Base-by-base conservation (phyloP, 2,113 vertebrate genomes). In the Nothoprocta pentlandii region DNA sequence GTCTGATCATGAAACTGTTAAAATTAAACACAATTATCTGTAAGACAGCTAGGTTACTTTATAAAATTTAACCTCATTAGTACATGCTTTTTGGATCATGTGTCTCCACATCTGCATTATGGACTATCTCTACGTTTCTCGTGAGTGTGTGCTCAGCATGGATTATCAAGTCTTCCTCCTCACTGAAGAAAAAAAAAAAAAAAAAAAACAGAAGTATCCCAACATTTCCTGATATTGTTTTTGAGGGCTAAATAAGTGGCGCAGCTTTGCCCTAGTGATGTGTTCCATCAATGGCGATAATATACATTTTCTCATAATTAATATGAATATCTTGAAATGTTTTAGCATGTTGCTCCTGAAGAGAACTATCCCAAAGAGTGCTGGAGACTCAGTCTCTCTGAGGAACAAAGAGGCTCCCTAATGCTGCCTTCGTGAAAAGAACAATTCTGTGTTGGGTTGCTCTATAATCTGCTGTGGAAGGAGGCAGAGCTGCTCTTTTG, bases 1-100 rank as follows among this genome's bases (percentile, higher is more conserved):
- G 71, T 83, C 87, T 95, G 95, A 91, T 94, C 87, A 67, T 85
- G 89, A 94, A 95, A 92, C 54, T 92, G 92, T 96, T 95, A 94
- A 96, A 97, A 96, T 93, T 94, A 94, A 94, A 91, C 78, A 93
- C 80, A 94, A 94, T 94, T 95, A 93, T 91, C 89, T 87, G 75
- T 69, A 80, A 82, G 78, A 85, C 75, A 92, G 69, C 74, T 91
- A 28, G 64, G 87, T 89, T 95, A 87, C 68, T 94, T 97, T 83
- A 82, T 80, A 89, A 95, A 85, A 94, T 92, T 87, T 92, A 87
- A 92, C 85, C 81, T 92, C 86, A 77, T 68, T 87, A 80, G 85
- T 87, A 51, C 28, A 59, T 70, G 71, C 41, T 67, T 91, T 92
- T 87, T 87, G 63, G 91, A 83, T 92, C 83, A 10, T 74, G 42